Evolutionary conservation across 1,140 invertebrate genomes (phyloP), one percentile per base, ranked within the genome.

Genomic region (Papilio dardanus): DNA sequence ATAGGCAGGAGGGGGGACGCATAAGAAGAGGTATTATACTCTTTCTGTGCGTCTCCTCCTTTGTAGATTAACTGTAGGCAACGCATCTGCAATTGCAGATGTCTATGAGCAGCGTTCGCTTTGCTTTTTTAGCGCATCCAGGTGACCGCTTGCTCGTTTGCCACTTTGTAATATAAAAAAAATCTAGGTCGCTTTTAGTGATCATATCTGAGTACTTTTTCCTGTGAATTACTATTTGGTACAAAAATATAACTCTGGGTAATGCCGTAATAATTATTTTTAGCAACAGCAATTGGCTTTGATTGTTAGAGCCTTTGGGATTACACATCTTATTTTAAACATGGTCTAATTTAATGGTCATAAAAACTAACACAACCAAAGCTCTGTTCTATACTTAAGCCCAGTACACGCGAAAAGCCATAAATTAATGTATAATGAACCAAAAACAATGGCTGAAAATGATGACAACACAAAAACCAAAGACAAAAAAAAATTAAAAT

Each of bases 401-500:
- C 54, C 54, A 62, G 54, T 62, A 62, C 21, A 62, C 54, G 24
- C 54, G 24, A 62, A 69, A n/a, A 69, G 2, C 21, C 33, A 37
- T 5, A 42, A 14, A 69, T 2, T 37, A 19, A 21, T 68, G 16
- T 19, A 73, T 28, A 62, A 37, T 71, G 74, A 37, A 30, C n/a
- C n/a, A 42, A 50, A 77, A 74, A 42, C 28, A 76, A 75, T 76
- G 78, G 76, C 79, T 79, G 69, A 78, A 82, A 78, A 76, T 79
- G 71, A 73, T 81, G 83, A 83, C 80, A 76, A 82, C 50, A 78
- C 28, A 81, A 54, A 81, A 79, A 71, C 73, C 67, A 74, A 76
- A 75, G 80, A 85, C 85, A 81, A 79, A 82, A 79, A 81, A 79
- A 81, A 79, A 78, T 79, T 77, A 82, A 85, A 80, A 78, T 92